Conservation (phyloP, 2,888 invertebrate genomes). For the Cryptocheilus praepositus region DNA sequence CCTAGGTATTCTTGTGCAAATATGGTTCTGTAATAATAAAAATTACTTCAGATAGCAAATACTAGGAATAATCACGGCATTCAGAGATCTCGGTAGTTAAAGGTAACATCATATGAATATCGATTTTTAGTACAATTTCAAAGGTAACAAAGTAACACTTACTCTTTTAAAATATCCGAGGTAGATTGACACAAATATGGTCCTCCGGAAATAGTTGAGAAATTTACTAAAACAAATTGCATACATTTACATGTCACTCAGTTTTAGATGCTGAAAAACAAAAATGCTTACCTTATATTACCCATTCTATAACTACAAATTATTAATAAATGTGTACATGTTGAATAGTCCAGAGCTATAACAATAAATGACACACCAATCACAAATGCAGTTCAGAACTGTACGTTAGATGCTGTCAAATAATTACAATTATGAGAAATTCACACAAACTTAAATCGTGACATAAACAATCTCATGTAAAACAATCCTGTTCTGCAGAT, state of each 20-base stretch:
- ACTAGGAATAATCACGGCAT: conserved; percentile 38
- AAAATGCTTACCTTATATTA: not conserved
- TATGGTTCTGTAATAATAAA: conserved; percentile 6
- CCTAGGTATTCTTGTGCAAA: not conserved
- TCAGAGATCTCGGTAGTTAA: conserved; percentile 44
- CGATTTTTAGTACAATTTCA: not conserved
- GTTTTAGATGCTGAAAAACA: not conserved
- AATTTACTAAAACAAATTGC: not conserved
- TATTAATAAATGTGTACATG: not conserved
- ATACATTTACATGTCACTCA: too few species aligned
- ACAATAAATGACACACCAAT: not conserved
- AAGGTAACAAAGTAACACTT: not conserved
- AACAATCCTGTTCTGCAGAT: conserved; percentile 32
- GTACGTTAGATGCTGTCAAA: not conserved
- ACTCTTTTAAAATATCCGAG: not conserved
- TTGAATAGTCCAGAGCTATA: too few species aligned
- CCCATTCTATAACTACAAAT: not conserved
- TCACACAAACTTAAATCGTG: not conserved
- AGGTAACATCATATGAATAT: conserved; percentile 24
- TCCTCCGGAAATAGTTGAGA: not conserved
- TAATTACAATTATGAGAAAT: not conserved
- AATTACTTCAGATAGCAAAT: conserved; percentile 44
- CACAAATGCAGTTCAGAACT: not conserved
- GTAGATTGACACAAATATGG: not conserved
- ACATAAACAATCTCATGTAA: too few species aligned